These are phyloP conservation scores for Cheirogaleus medius DNA, from an alignment of 2,113 vertebrate genomes.

Conservation along the genomic window DNA sequence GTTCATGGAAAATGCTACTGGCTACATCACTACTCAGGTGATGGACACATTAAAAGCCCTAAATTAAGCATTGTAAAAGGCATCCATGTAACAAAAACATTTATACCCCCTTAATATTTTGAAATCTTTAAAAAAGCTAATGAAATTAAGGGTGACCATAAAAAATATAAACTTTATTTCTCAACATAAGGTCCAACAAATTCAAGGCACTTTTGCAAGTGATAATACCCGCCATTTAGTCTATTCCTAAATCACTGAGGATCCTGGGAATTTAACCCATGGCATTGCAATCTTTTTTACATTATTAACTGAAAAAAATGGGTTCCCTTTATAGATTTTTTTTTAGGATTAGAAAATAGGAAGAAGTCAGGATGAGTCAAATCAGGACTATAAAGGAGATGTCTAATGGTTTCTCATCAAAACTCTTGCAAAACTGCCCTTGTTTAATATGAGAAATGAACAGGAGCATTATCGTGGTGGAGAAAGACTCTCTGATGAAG, in stretches of 20 bases:
- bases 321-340: neutral
- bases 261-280: neutral
- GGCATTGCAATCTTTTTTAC: neutral
- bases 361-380: neutral
- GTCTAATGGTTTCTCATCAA: neutral
- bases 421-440: neutral
- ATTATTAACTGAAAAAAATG: neutral
- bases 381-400: neutral
- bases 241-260: neutral
- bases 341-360: neutral
- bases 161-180: neutral
- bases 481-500: neutral
- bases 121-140: neutral
- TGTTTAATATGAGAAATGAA: neutral
- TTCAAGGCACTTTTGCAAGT: neutral
- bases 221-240: neutral
- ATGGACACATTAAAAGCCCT: too few relatives aligned
- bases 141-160: neutral
- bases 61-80: too few relatives aligned
- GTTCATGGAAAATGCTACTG: neutral
- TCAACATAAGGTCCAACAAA: neutral
- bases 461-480: neutral
- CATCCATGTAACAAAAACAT: too few relatives aligned
- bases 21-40: too few relatives aligned
- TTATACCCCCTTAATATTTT: too few relatives aligned